Evolutionary conservation across 2,797 vertebrate species (phyloP).

Genomic region (Scolopax rusticola): DNA sequence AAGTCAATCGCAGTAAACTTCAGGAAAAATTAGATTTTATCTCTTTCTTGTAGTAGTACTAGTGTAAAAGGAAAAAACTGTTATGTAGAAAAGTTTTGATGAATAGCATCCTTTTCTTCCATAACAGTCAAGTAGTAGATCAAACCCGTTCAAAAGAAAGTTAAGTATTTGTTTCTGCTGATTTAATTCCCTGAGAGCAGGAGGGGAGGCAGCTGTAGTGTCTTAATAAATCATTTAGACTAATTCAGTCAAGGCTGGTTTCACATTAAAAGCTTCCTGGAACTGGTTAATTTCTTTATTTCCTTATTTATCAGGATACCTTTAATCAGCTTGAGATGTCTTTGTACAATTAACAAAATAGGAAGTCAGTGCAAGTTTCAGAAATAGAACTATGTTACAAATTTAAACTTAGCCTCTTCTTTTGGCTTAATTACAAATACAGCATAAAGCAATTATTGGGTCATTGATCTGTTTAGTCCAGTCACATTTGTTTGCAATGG

Average conservation of each 20-base stretch:
- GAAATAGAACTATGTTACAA: neutral
- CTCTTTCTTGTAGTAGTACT: neutral
- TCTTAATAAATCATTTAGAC: neutral
- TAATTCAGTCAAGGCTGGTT: neutral
- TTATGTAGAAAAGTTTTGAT: neutral
- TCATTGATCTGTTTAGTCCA: neutral
- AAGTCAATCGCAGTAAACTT: neutral
- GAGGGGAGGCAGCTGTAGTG: neutral
- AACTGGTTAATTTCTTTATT: constrained; percentile 1
- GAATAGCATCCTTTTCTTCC: neutral
- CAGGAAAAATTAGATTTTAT: neutral
- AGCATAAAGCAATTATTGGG: neutral
- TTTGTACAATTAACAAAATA: neutral
- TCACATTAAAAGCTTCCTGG: neutral
- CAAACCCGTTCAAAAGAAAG: neutral
- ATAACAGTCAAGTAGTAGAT: neutral
- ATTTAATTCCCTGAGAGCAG: neutral
- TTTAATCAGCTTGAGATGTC: neutral
- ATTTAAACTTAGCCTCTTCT: neutral
- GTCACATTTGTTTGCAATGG: neutral
- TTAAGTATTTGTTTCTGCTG: neutral
- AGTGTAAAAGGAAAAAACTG: neutral
- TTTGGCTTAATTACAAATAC: neutral
- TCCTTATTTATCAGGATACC: neutral
- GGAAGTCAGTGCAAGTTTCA: neutral